These are phyloP conservation scores for Griposia aprilina DNA, from an alignment of 2,888 invertebrate genomes.

Conservation along the genomic window DNA sequence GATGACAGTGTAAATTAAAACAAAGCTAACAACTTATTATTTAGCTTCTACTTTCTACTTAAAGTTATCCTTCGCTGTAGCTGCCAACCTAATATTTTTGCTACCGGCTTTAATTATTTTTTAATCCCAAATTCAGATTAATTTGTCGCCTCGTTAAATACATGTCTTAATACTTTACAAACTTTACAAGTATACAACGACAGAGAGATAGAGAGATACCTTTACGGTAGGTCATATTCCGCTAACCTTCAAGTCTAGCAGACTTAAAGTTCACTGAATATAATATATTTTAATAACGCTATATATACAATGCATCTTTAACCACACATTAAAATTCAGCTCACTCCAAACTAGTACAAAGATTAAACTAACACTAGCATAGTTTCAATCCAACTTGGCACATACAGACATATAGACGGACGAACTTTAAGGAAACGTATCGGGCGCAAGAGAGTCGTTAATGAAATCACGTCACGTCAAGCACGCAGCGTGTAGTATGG, in stretches of 20 bases:
- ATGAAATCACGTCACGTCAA: constrained; percentile 76
- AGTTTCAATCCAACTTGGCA: constrained; percentile 35
- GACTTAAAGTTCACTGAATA: not conserved
- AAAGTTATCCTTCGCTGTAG: no score
- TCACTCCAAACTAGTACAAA: constrained; percentile 11
- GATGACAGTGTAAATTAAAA: no score
- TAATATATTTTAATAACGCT: not conserved
- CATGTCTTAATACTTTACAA: no score
- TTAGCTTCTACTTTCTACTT: no score
- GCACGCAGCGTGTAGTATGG: constrained; percentile 70
- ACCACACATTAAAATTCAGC: constrained; percentile 20
- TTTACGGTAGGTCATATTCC: not conserved
- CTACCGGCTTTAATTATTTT: no score
- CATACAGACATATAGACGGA: constrained; percentile 46
- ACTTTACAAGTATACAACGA: not conserved
- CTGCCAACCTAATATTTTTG: no score
- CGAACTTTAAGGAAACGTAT: constrained; percentile 44
- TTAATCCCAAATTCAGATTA: no score
- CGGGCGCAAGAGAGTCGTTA: constrained; percentile 69
- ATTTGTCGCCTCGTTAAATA: no score
- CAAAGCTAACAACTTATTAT: no score
- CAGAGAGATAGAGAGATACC: no score
- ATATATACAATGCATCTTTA: not conserved
- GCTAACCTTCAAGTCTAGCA: no score
- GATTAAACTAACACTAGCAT: constrained; percentile 31